Evolutionary conservation across 2,888 invertebrate genomes (phyloP).

Genomic region (Apamea anceps): DNA sequence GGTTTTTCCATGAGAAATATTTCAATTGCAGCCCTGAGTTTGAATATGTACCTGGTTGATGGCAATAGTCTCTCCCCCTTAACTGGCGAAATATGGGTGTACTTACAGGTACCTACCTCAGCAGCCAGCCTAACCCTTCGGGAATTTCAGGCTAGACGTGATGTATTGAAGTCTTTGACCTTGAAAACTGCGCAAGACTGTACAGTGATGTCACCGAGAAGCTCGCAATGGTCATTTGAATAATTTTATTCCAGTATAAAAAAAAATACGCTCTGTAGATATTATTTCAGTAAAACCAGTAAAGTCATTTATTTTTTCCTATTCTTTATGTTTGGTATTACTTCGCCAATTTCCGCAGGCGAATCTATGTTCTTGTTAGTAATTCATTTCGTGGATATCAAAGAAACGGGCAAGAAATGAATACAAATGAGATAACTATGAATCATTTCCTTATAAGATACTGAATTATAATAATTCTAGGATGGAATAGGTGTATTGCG

Average conservation of each 20-base stretch:
- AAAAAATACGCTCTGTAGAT: background rate
- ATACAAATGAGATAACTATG: slow-evolving; percentile 42
- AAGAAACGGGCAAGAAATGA: slow-evolving; percentile 20
- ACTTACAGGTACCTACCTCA: no score
- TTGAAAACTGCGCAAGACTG: slow-evolving; percentile 15
- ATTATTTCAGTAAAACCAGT: background rate
- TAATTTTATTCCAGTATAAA: slow-evolving; percentile 25
- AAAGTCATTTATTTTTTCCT: background rate
- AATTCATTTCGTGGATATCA: slow-evolving; percentile 27
- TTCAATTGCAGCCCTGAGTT: background rate
- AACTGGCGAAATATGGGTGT: no score
- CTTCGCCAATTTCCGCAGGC: background rate
- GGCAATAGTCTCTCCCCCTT: background rate
- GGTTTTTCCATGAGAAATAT: background rate
- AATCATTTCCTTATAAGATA: slow-evolving; percentile 46
- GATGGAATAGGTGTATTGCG: slow-evolving; percentile 6
- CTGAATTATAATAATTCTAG: slow-evolving; percentile 25
- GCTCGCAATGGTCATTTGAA: background rate
- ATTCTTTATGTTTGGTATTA: background rate
- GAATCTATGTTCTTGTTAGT: slow-evolving; percentile 7
- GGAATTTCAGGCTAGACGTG: no score
- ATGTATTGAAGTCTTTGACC: slow-evolving; percentile 28
- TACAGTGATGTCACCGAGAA: slow-evolving; percentile 31
- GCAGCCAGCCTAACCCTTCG: background rate
- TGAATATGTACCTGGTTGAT: background rate